phyloP scores from a whole-genome alignment of 2,797 vertebrate species.

The Allobates femoralis region DNA sequence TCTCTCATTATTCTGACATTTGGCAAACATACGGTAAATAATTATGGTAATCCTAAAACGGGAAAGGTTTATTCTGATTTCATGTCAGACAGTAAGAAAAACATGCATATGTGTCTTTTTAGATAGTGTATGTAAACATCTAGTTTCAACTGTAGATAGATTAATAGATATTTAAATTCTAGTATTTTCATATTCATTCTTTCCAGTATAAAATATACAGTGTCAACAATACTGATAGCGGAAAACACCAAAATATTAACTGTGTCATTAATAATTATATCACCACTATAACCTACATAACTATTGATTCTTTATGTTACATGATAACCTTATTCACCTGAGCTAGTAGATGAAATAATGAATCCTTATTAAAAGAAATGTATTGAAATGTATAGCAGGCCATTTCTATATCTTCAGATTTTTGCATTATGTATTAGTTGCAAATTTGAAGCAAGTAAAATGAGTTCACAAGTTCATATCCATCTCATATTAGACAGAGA shows the following conservation, averaged over 20 bases:
- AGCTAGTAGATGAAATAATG: background rate
- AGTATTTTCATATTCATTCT: background rate
- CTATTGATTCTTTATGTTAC: background rate
- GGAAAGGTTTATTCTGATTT: no score
- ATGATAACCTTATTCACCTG: conserved; percentile 12
- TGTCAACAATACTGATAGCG: background rate
- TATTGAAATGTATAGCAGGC: conserved; percentile 26
- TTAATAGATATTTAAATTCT: background rate
- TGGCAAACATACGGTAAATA: no score
- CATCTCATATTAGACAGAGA: conserved; percentile 44
- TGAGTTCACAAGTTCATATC: conserved; percentile 58
- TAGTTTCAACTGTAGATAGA: no score
- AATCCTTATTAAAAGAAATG: conserved; percentile 11
- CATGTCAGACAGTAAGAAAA: no score
- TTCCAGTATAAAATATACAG: background rate
- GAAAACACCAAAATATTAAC: background rate
- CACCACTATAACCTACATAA: background rate
- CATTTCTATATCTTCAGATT: conserved; percentile 11
- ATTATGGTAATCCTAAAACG: no score
- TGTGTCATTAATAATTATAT: background rate
- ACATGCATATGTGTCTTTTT: no score
- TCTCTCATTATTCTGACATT: no score
- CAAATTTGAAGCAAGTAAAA: conserved; percentile 50
- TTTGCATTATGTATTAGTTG: conserved; percentile 47
- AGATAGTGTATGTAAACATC: no score